Conservation (phyloP, 2,113 vertebrate genomes). For the Plecotus auritus region DNA sequence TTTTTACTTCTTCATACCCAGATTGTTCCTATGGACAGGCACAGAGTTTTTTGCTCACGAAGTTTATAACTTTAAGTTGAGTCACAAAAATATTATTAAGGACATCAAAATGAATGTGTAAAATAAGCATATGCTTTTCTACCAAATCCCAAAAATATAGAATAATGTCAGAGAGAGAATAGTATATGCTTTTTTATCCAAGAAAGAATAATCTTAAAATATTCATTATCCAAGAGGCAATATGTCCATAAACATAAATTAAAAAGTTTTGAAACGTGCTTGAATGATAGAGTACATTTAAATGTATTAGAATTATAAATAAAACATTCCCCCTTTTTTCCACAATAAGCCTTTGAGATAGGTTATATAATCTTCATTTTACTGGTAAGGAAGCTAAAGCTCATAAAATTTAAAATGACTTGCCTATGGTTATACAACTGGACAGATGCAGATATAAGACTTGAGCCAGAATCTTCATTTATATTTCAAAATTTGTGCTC, state of each 20-base stretch:
- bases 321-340: neutral
- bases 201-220: neutral
- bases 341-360: neutral
- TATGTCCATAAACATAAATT: neutral
- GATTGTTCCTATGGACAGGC: neutral
- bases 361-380: neutral
- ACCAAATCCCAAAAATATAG: neutral
- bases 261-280: neutral
- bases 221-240: neutral
- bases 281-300: neutral
- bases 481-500: neutral
- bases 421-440: neutral
- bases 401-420: neutral
- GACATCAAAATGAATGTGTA: neutral
- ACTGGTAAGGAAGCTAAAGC: neutral
- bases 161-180: neutral
- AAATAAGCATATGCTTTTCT: neutral
- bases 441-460: neutral
- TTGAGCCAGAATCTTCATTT: neutral
- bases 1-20: constrained; percentile 16
- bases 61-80: neutral
- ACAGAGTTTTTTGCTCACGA: neutral
- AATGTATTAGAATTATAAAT: neutral
- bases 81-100: constrained; percentile 5
- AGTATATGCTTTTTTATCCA: neutral